Base-by-base conservation (phyloP, 2,797 vertebrate genomes). In the Cirrhinus molitorella region DNA sequence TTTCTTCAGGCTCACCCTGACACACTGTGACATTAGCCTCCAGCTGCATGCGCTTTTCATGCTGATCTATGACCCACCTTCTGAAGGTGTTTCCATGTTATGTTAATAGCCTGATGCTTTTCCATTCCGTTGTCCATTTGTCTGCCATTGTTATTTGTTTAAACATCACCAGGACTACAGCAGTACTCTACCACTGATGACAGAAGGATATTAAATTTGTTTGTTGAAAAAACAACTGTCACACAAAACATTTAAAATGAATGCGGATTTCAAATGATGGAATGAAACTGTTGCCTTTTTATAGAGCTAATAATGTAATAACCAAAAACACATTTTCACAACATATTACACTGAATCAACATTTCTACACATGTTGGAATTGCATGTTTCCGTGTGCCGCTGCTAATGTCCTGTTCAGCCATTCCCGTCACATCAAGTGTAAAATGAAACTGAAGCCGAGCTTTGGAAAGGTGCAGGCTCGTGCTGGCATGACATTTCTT, bases 371-470 rank as follows among this genome's bases (percentile, higher is more conserved):
- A 65, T 40, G 23, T 13, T 28, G 5, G 70, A 65, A 68, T 19
- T 7, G n/a, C 47, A 37, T 63, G 19, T 45, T 28, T 73, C 17
- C 17, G 14, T 37, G 10, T n/a, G 21, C 19, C 2, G 19, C 53
- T 12, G 37, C 66, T 53, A 47, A 66, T 1, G 23, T 76, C 53
- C 31, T 55, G 78, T 37, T 31, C 16, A 19, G 12, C 67, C 65
- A 81, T 80, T 70, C n/a, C 57, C 31, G 43, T 55, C 67, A 79
- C 74, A 72, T 77, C 17, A 83, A 81, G 73, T 81, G 68, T 80
- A 81, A 86, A 86, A 81, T 85, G 37, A 85, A 83, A 83, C 71
- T 19, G 61, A 72, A 59, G 65, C 61, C n/a, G 17, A 45, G 70
- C 65, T 70, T 76, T 53, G 34, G 80, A 40, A 77, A 71, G 72